Conservation (phyloP, 2,113 vertebrate genomes). For the Limanda limanda region DNA sequence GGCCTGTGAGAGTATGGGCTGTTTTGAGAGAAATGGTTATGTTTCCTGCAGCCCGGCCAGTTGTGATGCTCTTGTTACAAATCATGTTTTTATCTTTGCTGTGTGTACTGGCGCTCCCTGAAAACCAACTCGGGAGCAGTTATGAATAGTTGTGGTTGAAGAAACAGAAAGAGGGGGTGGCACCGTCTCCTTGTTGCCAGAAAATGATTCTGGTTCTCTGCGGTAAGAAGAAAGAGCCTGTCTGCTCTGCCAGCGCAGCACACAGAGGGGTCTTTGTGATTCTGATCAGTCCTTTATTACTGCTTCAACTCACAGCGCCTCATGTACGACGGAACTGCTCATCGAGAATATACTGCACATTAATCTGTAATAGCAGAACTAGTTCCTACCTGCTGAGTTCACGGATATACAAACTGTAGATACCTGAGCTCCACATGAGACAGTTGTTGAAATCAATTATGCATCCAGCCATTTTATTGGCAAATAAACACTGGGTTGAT, state of each 20-base stretch:
- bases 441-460: slow-evolving; percentile 32
- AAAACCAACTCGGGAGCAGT: background rate
- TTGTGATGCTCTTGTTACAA: slow-evolving; percentile 25
- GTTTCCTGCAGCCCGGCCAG: background rate
- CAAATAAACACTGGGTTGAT: slow-evolving; percentile 36
- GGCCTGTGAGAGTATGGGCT: slow-evolving; percentile 19
- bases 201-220: slow-evolving; percentile 44
- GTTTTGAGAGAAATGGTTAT: background rate
- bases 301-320: slow-evolving; percentile 12
- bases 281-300: slow-evolving; percentile 17
- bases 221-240: slow-evolving; percentile 60
- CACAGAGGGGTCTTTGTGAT: slow-evolving; percentile 64
- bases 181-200: slow-evolving; percentile 30
- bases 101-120: slow-evolving; percentile 9
- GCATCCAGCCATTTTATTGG: slow-evolving; percentile 15
- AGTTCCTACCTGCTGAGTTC: background rate
- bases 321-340: slow-evolving; percentile 7
- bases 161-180: slow-evolving; percentile 31
- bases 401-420: background rate
- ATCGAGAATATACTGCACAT: background rate
- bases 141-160: slow-evolving; percentile 31
- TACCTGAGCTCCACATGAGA: slow-evolving; percentile 6
- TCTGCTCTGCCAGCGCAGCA: slow-evolving; percentile 45
- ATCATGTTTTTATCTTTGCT: slow-evolving; percentile 30
- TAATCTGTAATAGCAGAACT: background rate